phyloP scores from a whole-genome alignment of 2,888 invertebrate genomes.

The Xanthia togata region DNA sequence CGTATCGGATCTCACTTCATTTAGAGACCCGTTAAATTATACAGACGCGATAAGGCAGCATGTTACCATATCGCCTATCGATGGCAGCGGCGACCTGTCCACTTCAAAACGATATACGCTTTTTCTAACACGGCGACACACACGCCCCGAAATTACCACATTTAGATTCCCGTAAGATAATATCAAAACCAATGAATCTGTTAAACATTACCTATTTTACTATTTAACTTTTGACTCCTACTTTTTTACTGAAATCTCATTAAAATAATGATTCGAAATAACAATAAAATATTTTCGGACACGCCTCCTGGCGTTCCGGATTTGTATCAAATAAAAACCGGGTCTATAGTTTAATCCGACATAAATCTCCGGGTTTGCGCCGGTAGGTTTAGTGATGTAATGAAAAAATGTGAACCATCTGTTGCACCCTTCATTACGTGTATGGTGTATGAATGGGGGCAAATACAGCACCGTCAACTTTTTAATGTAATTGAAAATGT shows the following conservation, averaged over 20 bases:
- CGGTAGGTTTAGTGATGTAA: slow-evolving; percentile 85
- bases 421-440: slow-evolving; percentile 89
- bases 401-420: slow-evolving; percentile 89
- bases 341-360: slow-evolving; percentile 87
- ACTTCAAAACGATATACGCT: slow-evolving; percentile 75
- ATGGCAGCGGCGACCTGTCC: slow-evolving; percentile 77
- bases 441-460: slow-evolving; percentile 83
- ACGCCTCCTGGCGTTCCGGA: slow-evolving; percentile 86
- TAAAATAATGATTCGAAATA: slow-evolving; percentile 72
- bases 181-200: slow-evolving; percentile 75
- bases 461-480: slow-evolving; percentile 85
- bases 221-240: slow-evolving; percentile 51
- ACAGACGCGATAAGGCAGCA: slow-evolving; percentile 85
- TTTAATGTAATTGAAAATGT: slow-evolving; percentile 89
- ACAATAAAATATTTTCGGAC: slow-evolving; percentile 82
- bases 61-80: slow-evolving; percentile 80
- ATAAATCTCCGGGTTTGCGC: slow-evolving; percentile 85
- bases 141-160: slow-evolving; percentile 82
- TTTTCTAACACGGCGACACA: slow-evolving; percentile 81
- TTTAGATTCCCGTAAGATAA: slow-evolving; percentile 83
- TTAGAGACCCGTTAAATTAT: slow-evolving; percentile 89
- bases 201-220: slow-evolving; percentile 71
- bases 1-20: slow-evolving; percentile 88
- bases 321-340: slow-evolving; percentile 85
- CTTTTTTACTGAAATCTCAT: slow-evolving; percentile 70